phyloP scores from a whole-genome alignment of 2,113 vertebrate genomes.

The Terrapene triunguis region DNA sequence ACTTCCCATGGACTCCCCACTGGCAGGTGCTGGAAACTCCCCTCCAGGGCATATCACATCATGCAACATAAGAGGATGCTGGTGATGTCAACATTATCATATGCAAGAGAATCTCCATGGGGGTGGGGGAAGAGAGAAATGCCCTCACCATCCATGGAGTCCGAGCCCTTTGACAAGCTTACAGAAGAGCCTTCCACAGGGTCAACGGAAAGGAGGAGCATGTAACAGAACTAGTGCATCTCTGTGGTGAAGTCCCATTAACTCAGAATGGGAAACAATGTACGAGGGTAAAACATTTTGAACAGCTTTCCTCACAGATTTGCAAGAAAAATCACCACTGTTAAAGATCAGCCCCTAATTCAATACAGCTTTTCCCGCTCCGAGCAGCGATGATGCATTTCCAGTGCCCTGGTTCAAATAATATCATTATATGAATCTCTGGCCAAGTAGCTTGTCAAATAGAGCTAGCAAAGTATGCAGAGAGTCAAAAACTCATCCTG shows the following conservation, averaged over 20 bases:
- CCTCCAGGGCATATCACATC: not conserved
- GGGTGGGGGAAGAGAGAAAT: not conserved
- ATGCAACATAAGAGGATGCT: not conserved
- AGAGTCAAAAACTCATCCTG: not conserved
- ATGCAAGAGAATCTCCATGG: not conserved
- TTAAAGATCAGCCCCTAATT: not conserved
- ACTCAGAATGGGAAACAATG: not conserved
- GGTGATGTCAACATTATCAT: not conserved
- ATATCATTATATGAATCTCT: no score
- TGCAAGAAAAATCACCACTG: not conserved
- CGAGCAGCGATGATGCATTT: not conserved
- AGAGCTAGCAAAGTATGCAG: not conserved
- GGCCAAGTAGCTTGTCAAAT: not conserved
- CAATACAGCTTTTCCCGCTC: not conserved
- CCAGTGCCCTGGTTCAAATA: not conserved
- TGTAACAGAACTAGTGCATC: not conserved
- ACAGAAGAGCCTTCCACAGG: not conserved
- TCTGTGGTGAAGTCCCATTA: not conserved
- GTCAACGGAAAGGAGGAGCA: not conserved
- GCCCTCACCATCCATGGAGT: not conserved
- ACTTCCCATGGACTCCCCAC: not conserved
- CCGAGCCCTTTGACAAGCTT: not conserved
- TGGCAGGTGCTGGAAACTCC: not conserved
- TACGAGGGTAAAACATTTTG: fast-evolving
- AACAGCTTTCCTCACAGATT: not conserved